Evolutionary conservation across 2,888 invertebrate genomes (phyloP).

Genomic region (Agrypnus murinus): DNA sequence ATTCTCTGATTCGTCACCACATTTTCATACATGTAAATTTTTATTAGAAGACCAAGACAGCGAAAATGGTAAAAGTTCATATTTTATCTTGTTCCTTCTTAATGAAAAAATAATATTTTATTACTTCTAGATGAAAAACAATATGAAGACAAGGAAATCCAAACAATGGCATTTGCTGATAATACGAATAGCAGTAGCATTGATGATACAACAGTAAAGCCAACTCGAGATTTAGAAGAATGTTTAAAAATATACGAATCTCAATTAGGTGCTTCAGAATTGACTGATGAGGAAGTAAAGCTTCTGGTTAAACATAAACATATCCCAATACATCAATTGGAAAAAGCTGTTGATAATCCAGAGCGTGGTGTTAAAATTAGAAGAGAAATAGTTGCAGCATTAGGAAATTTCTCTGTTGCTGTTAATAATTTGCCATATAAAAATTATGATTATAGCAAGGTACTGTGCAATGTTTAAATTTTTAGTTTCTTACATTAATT

Average conservation of each 20-base stretch:
- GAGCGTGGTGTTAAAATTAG: conserved; percentile 91
- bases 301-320: conserved; percentile 86
- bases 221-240: conserved; percentile 74
- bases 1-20: conserved; percentile 26
- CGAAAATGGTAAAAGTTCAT: conserved; percentile 7
- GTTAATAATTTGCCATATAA: conserved; percentile 86
- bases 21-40: conserved; percentile 18
- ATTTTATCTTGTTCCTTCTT: too few species aligned
- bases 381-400: conserved; percentile 78
- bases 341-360: conserved; percentile 87
- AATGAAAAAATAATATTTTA: too few species aligned
- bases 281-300: conserved; percentile 91
- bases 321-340: conserved; percentile 90
- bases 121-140: conserved; percentile 53
- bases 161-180: conserved; percentile 74
- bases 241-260: conserved; percentile 84
- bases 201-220: background rate
- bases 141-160: conserved; percentile 76
- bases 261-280: conserved; percentile 79
- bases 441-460: conserved; percentile 91
- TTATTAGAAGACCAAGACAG: background rate
- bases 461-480: conserved; percentile 62
- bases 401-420: conserved; percentile 76
- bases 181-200: conserved; percentile 26
- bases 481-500: background rate